Base-by-base conservation (phyloP, 2,797 vertebrate species). In the Sciurus carolinensis region DNA sequence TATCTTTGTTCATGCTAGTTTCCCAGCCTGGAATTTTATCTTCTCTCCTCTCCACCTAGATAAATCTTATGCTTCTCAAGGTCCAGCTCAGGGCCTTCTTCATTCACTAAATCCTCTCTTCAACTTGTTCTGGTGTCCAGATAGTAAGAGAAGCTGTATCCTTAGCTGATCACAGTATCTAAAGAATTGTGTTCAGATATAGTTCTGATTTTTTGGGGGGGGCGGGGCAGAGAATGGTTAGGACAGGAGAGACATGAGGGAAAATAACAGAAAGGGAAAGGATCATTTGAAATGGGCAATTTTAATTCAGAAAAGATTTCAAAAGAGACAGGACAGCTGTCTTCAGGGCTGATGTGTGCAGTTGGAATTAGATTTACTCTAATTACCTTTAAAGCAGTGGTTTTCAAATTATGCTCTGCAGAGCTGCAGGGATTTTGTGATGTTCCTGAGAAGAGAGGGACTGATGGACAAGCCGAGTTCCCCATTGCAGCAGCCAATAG, bases 341-440 rank as follows among this genome's bases (percentile, higher is more conserved):
- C 75, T 95, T 94, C 11, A 87, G 47, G 75, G 33, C 54, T 95
- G 83, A 85, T 36, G 66, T 87, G 47, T 85, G 13, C 75, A 91
- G n/a, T 75, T 94, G 17, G 47, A 84, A 92, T 91, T 87, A 95
- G 80, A 94, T 91, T 97, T 95, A 52, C 69, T 96, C 76, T 87
- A 91, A 84, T 95, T 95, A 44, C 54, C 62, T 96, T 87, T 87
- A 85, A 90, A 95, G 72, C 15, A 79, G 24, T 83, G 69, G 50
- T 87, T 94, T 95, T 93, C 76, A 89, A 72, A 94, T 76, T 59
- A 59, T 91, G 12, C 66, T 87, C 30, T 67, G 26, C 86, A 94
- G 75, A 93, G 57, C 39, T 76, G 42, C 39, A 59, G 50, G 54
- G 54, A n/a, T 87, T 94, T 67, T 92, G 54, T 90, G 76, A 36